A percentile compares a stretch with the other conserved stretches of the same genome.
Evolutionary conservation across 2,888 invertebrate genomes (phyloP).

Genomic region (Ormyrus nitidulus): DNA sequence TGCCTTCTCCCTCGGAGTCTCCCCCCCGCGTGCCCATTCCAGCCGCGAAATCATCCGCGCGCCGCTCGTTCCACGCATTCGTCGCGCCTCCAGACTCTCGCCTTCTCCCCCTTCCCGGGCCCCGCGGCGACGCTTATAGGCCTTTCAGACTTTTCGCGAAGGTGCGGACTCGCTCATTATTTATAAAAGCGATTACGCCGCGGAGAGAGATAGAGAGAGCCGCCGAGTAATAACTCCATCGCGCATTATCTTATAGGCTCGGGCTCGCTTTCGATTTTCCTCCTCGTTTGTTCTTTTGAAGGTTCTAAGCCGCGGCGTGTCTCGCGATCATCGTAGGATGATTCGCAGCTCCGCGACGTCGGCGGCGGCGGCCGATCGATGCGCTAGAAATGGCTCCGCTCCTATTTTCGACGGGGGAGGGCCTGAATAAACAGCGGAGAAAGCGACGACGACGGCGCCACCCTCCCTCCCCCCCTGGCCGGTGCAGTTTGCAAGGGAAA

Average conservation of each 20-base stretch:
- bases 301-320: not conserved
- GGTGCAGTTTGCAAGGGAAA: conserved; percentile 44
- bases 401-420: too few species aligned
- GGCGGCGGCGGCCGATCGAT: not conserved
- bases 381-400: too few species aligned
- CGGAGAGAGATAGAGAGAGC: not conserved
- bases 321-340: not conserved
- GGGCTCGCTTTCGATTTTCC: conserved; percentile 38
- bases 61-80: not conserved
- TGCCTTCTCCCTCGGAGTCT: conserved; percentile 53
- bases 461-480: not conserved
- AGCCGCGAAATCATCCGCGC: conserved; percentile 17
- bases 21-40: not conserved
- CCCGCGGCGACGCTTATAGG: not conserved
- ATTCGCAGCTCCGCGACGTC: not conserved
- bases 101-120: not conserved
- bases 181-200: conserved; percentile 7
- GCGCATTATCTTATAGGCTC: conserved; percentile 52
- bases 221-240: conserved; percentile 44
- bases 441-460: too few species aligned
- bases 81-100: not conserved
- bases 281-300: conserved; percentile 34
- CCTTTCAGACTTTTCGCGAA: not conserved
- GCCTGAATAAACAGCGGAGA: too few species aligned
- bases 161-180: conserved; percentile 19